A percentile compares a stretch with the other conserved stretches of the same genome.
phyloP scores from a whole-genome alignment of 2,797 vertebrate genomes.

The Chelon auratus region DNA sequence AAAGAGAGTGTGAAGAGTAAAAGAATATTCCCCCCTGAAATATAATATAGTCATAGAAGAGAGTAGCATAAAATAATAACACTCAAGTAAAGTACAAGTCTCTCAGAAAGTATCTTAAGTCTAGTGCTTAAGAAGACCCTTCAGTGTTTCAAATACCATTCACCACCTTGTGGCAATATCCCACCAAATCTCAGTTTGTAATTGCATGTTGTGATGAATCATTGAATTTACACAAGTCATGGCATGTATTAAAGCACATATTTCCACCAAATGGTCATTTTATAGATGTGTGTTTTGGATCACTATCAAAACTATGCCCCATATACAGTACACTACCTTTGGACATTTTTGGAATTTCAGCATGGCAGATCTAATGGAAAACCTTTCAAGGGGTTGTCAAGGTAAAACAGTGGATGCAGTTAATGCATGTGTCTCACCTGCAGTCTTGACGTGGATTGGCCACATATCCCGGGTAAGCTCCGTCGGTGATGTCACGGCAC shows the following conservation, averaged over 20 bases:
- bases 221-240: too few species aligned
- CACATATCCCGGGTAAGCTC: slow-evolving; percentile 91
- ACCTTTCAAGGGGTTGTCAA: not conserved
- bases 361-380: not conserved
- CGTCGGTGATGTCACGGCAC: slow-evolving; percentile 91
- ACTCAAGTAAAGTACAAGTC: too few species aligned
- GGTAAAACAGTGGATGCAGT: not conserved
- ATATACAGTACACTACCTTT: not conserved
- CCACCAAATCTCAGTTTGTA: too few species aligned
- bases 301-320: not conserved
- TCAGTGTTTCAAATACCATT: too few species aligned
- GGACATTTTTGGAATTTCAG: not conserved
- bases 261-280: not conserved
- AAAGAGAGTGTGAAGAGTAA: too few species aligned
- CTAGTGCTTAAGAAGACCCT: too few species aligned
- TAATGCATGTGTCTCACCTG: slow-evolving; percentile 81
- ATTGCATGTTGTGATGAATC: too few species aligned
- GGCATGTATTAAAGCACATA: not conserved
- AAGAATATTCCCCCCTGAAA: too few species aligned
- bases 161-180: too few species aligned
- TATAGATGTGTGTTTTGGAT: not conserved
- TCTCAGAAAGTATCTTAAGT: too few species aligned
- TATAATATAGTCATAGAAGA: too few species aligned
- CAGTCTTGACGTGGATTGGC: slow-evolving; percentile 96
- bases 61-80: too few species aligned